Evolutionary conservation across 2,888 invertebrate species (phyloP).

Genomic region (Conops quadrifasciatus): DNA sequence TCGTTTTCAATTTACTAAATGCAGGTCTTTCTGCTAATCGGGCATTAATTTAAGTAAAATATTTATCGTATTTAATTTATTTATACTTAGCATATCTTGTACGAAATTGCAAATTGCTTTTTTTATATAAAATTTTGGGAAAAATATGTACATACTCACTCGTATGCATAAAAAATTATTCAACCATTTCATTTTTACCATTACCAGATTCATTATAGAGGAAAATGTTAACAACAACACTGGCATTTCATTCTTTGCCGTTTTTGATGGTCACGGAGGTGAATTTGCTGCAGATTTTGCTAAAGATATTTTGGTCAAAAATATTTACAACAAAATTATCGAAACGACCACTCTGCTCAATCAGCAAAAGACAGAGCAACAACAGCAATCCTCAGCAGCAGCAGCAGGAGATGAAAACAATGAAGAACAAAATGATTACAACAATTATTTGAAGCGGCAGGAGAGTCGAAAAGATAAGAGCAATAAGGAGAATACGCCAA

Average conservation of each 20-base stretch:
- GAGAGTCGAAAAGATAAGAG: constrained; percentile 53
- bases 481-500: constrained; percentile 61
- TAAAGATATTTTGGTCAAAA: constrained; percentile 85
- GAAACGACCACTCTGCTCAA: constrained; percentile 77
- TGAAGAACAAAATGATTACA: constrained; percentile 50
- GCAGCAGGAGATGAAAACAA: constrained; percentile 32
- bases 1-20: no score
- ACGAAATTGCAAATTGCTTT: no score
- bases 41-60: no score
- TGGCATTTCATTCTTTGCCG: constrained; percentile 87
- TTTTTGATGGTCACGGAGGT: constrained; percentile 96
- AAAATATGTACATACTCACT: no score
- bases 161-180: no score
- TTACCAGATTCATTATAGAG: constrained; percentile 77
- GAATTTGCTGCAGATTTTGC: constrained; percentile 95
- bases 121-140: no score
- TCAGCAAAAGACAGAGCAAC: constrained; percentile 50
- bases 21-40: no score
- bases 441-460: constrained; percentile 58
- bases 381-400: constrained; percentile 48
- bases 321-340: constrained; percentile 78
- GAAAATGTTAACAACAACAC: constrained; percentile 82
- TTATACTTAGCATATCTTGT: no score
- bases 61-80: no score
- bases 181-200: no score